Conservation (phyloP, 2,113 vertebrate species). For the Petroica traversi region DNA sequence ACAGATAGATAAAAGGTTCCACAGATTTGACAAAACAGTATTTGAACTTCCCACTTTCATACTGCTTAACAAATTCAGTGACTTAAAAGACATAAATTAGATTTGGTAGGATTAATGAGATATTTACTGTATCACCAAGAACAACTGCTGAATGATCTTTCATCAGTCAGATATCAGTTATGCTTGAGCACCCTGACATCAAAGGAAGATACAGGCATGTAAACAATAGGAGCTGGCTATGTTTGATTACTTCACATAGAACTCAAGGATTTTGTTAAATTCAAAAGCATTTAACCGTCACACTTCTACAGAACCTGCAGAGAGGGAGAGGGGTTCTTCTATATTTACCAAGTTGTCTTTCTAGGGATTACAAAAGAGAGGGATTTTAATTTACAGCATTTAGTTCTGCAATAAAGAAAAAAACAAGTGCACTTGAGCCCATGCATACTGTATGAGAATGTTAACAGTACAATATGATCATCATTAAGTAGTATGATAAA, state of each 20-base stretch:
- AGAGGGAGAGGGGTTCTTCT: slow-evolving; percentile 28
- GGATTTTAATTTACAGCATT: slow-evolving; percentile 56
- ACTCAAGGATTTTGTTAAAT: slow-evolving; percentile 27
- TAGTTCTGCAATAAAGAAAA: slow-evolving; percentile 65
- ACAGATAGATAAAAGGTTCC: slow-evolving; percentile 36
- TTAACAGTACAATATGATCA: slow-evolving; percentile 62
- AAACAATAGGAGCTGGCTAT: slow-evolving; percentile 59
- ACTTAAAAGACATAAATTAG: slow-evolving; percentile 37
- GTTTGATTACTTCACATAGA: slow-evolving; percentile 33
- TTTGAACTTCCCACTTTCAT: slow-evolving; percentile 33
- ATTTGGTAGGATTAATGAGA: slow-evolving; percentile 47
- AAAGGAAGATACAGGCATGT: slow-evolving; percentile 27
- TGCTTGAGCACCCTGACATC: not conserved
- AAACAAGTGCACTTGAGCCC: slow-evolving; percentile 64
- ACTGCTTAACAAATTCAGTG: slow-evolving; percentile 34
- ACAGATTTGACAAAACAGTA: slow-evolving; percentile 8
- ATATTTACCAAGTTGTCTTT: slow-evolving; percentile 18
- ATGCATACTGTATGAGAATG: slow-evolving; percentile 62
- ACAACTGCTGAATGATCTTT: not conserved
- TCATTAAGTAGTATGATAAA: slow-evolving; percentile 57
- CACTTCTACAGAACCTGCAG: slow-evolving; percentile 54
- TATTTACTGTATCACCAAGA: not conserved
- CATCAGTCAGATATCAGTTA: not conserved
- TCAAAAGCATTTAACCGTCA: slow-evolving; percentile 29
- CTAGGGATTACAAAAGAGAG: slow-evolving; percentile 52